Evolutionary conservation across 2,113 vertebrate species (phyloP).

Genomic region (Neoarius graeffei): DNA sequence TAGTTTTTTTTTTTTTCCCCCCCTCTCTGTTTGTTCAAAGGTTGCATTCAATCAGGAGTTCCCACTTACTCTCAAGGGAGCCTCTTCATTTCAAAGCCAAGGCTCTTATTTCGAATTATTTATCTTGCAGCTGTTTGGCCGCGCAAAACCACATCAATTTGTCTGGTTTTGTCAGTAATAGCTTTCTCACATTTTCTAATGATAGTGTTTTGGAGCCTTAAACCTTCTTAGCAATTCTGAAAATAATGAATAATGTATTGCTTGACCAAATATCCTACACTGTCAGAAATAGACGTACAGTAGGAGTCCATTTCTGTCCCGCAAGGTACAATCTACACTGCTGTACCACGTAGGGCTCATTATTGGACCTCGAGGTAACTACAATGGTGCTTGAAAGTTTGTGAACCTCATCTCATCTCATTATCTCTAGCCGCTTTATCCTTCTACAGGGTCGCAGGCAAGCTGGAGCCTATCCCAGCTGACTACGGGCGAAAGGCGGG

Average conservation of each 20-base stretch:
- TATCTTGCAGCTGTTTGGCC: neutral
- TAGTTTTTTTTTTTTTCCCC: neutral
- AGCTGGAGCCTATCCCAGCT: too few relatives aligned
- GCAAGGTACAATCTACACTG: too few relatives aligned
- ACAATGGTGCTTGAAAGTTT: too few relatives aligned
- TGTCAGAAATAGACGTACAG: too few relatives aligned
- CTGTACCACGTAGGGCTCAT: too few relatives aligned
- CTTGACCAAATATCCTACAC: neutral
- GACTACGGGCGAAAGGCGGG: too few relatives aligned
- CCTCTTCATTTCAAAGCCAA: constrained; percentile 4
- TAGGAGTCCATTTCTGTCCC: too few relatives aligned
- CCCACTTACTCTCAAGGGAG: neutral
- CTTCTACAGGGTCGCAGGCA: too few relatives aligned
- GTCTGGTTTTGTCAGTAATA: neutral
- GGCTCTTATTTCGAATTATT: constrained; percentile 13
- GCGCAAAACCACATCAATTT: neutral
- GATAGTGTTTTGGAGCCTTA: neutral
- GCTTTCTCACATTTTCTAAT: neutral
- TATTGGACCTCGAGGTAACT: too few relatives aligned
- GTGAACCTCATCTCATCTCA: too few relatives aligned
- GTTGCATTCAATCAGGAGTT: neutral
- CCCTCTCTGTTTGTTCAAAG: neutral
- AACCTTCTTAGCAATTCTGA: neutral
- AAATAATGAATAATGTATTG: neutral
- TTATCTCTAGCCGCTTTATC: too few relatives aligned